These are phyloP conservation scores for Sebastes dallii DNA, from an alignment of 2,797 vertebrate genomes.

Conservation along the genomic window DNA sequence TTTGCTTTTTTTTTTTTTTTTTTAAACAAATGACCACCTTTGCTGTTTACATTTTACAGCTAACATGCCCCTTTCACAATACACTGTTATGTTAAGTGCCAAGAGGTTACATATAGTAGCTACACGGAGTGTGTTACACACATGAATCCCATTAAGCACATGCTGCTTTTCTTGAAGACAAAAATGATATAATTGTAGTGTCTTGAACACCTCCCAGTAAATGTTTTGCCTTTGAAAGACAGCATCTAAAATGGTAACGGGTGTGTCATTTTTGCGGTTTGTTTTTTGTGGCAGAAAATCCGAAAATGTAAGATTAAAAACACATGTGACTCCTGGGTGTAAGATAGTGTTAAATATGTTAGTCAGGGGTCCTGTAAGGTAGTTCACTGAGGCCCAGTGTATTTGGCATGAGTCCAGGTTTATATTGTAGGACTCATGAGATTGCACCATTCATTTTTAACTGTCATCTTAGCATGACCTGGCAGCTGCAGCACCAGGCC, in stretches of 20 bases:
- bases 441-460: constrained; percentile 51
- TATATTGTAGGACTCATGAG: constrained; percentile 37
- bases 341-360: constrained; percentile 11
- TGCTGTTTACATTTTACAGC: not conserved
- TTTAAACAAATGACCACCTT: not conserved
- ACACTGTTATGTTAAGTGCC: not conserved
- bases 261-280: not conserved
- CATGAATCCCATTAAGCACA: not conserved
- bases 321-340: not conserved
- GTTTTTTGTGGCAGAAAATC: not conserved
- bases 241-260: not conserved
- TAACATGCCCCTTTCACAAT: not conserved
- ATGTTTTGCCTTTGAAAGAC: not conserved
- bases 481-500: constrained; percentile 36
- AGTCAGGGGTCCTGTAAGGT: constrained; percentile 16
- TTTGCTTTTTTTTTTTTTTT: not conserved
- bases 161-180: not conserved
- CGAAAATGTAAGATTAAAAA: not conserved
- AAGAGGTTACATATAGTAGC: not conserved
- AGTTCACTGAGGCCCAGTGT: constrained; percentile 13
- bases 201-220: not conserved
- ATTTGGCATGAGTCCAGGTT: constrained; percentile 39
- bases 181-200: not conserved
- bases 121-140: not conserved
- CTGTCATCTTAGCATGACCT: constrained; percentile 63